A percentile compares a stretch with the other conserved stretches of the same genome.
Evolutionary conservation across 2,888 invertebrate genomes (phyloP).

Genomic region (Dolichopus griseipennis): DNA sequence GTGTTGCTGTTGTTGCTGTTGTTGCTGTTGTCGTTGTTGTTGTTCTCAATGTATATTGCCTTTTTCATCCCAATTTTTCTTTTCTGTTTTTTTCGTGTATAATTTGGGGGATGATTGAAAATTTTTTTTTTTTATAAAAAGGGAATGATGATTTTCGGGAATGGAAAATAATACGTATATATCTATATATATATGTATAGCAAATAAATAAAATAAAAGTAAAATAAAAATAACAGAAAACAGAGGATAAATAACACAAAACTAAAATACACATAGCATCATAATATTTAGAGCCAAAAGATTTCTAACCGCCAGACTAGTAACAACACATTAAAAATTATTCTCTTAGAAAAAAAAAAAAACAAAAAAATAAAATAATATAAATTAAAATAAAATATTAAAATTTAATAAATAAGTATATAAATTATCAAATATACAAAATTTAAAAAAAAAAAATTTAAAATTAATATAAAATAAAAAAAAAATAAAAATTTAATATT

Average conservation of each 20-base stretch:
- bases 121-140: too few species aligned
- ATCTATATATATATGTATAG: neutral
- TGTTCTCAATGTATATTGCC: too few species aligned
- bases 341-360: constrained; percentile 10
- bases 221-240: neutral
- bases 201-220: neutral
- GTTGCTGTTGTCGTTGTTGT: too few species aligned
- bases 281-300: constrained; percentile 33
- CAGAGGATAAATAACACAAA: constrained; percentile 24
- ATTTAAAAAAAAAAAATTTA: too few species aligned
- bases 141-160: constrained; percentile 5
- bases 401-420: too few species aligned
- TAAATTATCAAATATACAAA: too few species aligned
- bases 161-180: neutral
- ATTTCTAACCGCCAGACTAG: constrained; percentile 34
- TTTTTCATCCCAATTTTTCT: constrained; percentile 5
- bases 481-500: neutral
- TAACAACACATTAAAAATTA: constrained; percentile 26
- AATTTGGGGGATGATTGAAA: neutral
- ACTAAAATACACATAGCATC: constrained; percentile 30
- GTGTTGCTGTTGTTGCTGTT: too few species aligned
- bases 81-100: too few species aligned
- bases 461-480: neutral
- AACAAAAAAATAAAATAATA: neutral
- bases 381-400: too few species aligned